Evolutionary conservation across 2,113 vertebrate genomes (phyloP).

Genomic region (Acrocephalus kingi): DNA sequence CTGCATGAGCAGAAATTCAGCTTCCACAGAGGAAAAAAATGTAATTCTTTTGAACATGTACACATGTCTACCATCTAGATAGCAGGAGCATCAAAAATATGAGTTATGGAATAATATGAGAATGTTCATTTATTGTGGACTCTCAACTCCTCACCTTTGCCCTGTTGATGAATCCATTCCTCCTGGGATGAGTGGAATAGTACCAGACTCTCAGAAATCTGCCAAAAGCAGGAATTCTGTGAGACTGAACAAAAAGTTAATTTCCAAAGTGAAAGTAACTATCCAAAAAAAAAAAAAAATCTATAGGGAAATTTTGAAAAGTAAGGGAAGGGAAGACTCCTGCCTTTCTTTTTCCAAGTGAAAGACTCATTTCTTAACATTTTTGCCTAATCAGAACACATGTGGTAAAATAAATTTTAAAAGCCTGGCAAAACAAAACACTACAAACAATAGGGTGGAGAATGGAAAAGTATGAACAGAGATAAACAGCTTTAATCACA

Average conservation of each 20-base stretch:
- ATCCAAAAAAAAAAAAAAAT: background rate
- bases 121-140: background rate
- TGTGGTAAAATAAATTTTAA: background rate
- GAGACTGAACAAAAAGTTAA: background rate
- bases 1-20: background rate
- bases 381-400: background rate
- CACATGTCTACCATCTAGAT: background rate
- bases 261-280: background rate
- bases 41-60: background rate
- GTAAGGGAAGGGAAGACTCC: background rate
- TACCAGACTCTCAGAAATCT: background rate
- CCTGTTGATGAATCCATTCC: background rate
- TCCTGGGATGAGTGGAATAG: background rate
- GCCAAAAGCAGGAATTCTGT: background rate
- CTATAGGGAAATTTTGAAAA: background rate
- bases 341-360: background rate
- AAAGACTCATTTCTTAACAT: background rate
- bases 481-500: conserved; percentile 40
- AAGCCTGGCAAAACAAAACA: background rate
- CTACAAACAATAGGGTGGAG: background rate
- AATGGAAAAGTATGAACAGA: background rate
- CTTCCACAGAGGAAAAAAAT: background rate
- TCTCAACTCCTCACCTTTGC: conserved; percentile 15
- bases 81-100: background rate
- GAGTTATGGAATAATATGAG: background rate